Percentiles rank a stretch among this genome's conserved stretches.
Evolutionary conservation across 2,888 invertebrate species (phyloP).

Genomic region (Tenthredo amoena): DNA sequence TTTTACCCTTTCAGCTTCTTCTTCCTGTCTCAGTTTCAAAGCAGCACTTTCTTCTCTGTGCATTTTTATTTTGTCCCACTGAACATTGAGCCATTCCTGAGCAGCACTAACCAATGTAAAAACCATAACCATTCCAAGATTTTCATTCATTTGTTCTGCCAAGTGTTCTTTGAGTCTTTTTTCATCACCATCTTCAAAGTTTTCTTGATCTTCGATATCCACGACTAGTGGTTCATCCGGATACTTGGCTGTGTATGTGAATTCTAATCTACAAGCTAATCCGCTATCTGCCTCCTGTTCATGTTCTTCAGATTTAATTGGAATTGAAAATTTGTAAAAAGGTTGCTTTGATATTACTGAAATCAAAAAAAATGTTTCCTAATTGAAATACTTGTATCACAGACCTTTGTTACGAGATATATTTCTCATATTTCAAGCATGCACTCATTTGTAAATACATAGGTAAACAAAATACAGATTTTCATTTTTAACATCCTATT

Average conservation of each 20-base stretch:
- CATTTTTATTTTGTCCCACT: slow-evolving; percentile 89
- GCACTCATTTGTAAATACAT: neutral
- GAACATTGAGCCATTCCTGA: slow-evolving; percentile 94
- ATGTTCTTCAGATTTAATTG: slow-evolving; percentile 90
- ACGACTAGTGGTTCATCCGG: slow-evolving; percentile 92
- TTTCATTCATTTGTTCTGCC: slow-evolving; percentile 87
- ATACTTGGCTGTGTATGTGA: slow-evolving; percentile 92
- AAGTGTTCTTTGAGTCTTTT: slow-evolving; percentile 84
- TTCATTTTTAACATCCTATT: neutral
- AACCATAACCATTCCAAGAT: slow-evolving; percentile 98
- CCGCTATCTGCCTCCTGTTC: slow-evolving; percentile 86
- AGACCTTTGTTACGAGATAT: neutral
- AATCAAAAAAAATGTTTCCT: slow-evolving; percentile 59
- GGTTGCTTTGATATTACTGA: slow-evolving; percentile 88
- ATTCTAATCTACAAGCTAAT: slow-evolving; percentile 87
- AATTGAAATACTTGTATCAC: neutral
- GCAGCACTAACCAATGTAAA: slow-evolving; percentile 96
- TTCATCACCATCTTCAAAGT: slow-evolving; percentile 87
- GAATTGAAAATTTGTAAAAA: slow-evolving; percentile 88
- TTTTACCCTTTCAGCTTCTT: slow-evolving; percentile 92
- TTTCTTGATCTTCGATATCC: slow-evolving; percentile 88
- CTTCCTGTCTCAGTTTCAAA: slow-evolving; percentile 85
- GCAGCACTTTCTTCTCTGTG: slow-evolving; percentile 86
- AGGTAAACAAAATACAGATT: neutral
- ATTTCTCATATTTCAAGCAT: neutral